These are phyloP conservation scores for Perithous albicinctus DNA, from an alignment of 2,888 invertebrate genomes.

Conservation along the genomic window DNA sequence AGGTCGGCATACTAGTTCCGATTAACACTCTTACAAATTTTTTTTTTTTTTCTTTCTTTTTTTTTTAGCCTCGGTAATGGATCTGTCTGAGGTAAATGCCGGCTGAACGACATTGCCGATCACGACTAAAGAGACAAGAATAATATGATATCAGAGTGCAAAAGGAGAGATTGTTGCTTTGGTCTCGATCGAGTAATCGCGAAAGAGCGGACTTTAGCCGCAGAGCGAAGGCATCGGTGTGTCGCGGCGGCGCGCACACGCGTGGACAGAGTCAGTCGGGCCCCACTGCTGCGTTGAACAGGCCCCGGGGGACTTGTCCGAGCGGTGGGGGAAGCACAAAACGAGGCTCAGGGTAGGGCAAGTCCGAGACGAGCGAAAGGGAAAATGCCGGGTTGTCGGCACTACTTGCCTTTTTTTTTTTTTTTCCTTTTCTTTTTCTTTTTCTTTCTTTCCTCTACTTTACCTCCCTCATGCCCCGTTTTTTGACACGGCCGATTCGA, in stretches of 20 bases:
- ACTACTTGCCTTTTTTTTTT: constrained; percentile 78
- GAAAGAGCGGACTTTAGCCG: constrained; percentile 32
- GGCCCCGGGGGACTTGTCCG: background rate
- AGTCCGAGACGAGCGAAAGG: constrained; percentile 81
- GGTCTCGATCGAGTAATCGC: constrained; percentile 31
- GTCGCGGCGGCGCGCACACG: constrained; percentile 35
- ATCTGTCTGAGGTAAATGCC: background rate
- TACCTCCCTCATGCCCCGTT: constrained; percentile 79
- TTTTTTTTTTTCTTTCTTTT: too few relatives aligned
- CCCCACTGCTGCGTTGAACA: background rate
- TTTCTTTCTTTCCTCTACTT: constrained; percentile 76
- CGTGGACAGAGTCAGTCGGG: constrained; percentile 54
- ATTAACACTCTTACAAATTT: too few relatives aligned
- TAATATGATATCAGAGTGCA: background rate
- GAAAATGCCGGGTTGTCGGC: constrained; percentile 79
- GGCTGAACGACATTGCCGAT: constrained; percentile 7
- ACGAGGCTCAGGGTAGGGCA: constrained; percentile 67
- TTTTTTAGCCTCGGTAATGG: too few relatives aligned
- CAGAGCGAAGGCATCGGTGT: background rate
- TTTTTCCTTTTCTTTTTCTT: constrained; percentile 77
- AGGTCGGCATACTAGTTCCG: too few relatives aligned
- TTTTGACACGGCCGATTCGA: constrained; percentile 81
- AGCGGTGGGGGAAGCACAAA: constrained; percentile 38
- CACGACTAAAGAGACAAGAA: background rate
- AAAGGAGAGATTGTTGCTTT: constrained; percentile 21